phyloP scores from a whole-genome alignment of 2,888 invertebrate genomes.

The Hydriomena furcata region DNA sequence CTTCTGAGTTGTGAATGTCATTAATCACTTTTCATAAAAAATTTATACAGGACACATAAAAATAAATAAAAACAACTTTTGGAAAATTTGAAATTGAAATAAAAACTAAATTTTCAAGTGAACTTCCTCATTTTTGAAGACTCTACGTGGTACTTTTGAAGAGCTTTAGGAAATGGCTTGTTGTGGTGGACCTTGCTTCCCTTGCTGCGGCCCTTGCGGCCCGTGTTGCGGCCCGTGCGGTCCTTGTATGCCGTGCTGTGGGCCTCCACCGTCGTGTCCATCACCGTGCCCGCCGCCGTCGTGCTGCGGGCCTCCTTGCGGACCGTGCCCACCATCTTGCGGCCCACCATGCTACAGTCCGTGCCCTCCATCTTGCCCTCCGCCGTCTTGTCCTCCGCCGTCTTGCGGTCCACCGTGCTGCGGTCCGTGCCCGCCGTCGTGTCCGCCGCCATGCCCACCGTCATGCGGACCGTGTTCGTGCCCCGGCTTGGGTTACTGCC shows the following conservation, averaged over 20 bases:
- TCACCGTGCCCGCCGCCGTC: constrained; percentile 21
- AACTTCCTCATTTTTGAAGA: constrained; percentile 24
- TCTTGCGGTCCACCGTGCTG: constrained; percentile 18
- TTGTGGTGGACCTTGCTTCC: constrained; percentile 36
- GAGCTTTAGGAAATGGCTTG: constrained; percentile 38
- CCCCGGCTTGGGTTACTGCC: constrained; percentile 19
- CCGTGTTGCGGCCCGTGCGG: constrained; percentile 31
- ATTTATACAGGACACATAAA: constrained; percentile 49
- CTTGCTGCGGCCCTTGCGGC: constrained; percentile 34
- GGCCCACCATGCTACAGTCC: constrained; percentile 30
- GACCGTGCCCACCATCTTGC: constrained; percentile 25
- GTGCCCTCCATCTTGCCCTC: constrained; percentile 26
- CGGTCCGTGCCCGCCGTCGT: background rate
- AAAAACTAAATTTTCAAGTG: constrained; percentile 42
- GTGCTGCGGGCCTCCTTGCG: constrained; percentile 33
- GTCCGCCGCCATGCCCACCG: constrained; percentile 7
- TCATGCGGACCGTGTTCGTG: constrained; percentile 25
- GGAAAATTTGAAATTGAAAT: constrained; percentile 34
- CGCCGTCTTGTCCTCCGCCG: constrained; percentile 19
- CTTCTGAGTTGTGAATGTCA: constrained; percentile 8
- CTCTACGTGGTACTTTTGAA: constrained; percentile 30
- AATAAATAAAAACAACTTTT: constrained; percentile 33
- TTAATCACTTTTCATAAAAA: constrained; percentile 44
- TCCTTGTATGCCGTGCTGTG: constrained; percentile 30
- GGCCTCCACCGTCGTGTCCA: constrained; percentile 22